Conservation (phyloP, 2,797 vertebrate genomes). For the Novumbra hubbsi region DNA sequence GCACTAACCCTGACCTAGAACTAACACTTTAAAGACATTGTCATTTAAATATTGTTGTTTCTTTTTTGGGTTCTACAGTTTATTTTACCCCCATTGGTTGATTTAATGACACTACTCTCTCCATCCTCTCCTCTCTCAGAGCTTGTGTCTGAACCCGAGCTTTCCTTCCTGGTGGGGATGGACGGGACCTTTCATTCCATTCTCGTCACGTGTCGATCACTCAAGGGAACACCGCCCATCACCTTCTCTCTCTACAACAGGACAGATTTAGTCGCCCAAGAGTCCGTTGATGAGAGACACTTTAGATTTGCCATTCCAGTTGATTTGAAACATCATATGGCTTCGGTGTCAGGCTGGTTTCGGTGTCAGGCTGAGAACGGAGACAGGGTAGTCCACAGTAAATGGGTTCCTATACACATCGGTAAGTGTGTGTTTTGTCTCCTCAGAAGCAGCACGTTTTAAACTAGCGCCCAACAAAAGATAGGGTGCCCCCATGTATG, state of each 20-base stretch:
- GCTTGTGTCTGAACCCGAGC: conserved; percentile 49
- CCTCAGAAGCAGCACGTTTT: no score
- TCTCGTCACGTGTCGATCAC: conserved; percentile 52
- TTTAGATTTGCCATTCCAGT: conserved; percentile 47
- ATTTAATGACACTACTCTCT: not conserved
- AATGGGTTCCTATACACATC: conserved; percentile 35
- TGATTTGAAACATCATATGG: conserved; percentile 25
- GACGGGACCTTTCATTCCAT: conserved; percentile 42
- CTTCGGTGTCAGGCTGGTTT: conserved; percentile 49
- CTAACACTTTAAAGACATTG: not conserved
- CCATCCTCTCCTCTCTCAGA: conserved; percentile 23
- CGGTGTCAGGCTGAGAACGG: conserved; percentile 55
- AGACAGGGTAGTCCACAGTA: conserved; percentile 3
- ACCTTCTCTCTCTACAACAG: conserved; percentile 57
- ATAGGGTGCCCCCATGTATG: not conserved
- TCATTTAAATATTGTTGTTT: not conserved
- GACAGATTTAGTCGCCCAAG: not conserved
- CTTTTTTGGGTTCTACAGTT: not conserved
- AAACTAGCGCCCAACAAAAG: not conserved
- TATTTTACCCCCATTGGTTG: no score
- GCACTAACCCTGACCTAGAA: no score
- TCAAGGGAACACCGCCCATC: conserved; percentile 49
- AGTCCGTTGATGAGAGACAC: not conserved
- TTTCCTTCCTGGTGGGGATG: conserved; percentile 58
- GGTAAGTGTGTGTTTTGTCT: conserved; percentile 39